Evolutionary conservation across 1,140 invertebrate species (phyloP), one percentile per base, ranked within the genome.

Genomic region (Zaprionus camerounensis): DNA sequence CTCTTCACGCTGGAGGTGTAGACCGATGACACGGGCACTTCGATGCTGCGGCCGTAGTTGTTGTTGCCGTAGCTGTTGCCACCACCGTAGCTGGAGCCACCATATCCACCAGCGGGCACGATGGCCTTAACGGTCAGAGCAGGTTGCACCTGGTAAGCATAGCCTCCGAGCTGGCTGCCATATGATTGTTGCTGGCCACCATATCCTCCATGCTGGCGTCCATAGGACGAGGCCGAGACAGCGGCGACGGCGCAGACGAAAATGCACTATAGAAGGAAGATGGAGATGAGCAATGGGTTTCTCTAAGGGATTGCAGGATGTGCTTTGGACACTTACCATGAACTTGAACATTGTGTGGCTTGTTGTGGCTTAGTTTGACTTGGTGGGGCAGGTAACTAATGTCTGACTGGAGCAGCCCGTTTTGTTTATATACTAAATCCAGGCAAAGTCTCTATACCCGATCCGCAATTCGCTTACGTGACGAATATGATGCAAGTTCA

Each of bases 361-460:
- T 55, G 44, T 20, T 44, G 62, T 76, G 71, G 64, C 20, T 83
- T 81, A 76, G 73, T 84, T 78, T 81, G 81, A 81, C 62, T 88
- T 77, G 68, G 68, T 56, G 57, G 69, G 57, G 69, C 44, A 80
- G 65, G 26, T 79, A 87, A 87, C 84, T 87, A 87, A 87, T 87
- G 84, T 79, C 75, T 78, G 28, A 82, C 24, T 82, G 53, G 41
- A 64, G 51, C 44, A 13, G 12, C 63, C 55, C 55, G 71, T 81
- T 82, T 81, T 73, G 84, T 78, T 87, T 87, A 81, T 87, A 87
- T 87, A 87, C 66, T 58, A 57, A 76, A 77, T 87, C 84, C 84
- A 87, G 84, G 84, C 84, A 88, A 75, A 58, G 73, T 17, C 41
- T 46, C 41, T 46, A 17, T n/a, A 46, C 34, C 65, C 34, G 68